These are phyloP conservation scores for Intellagama lesueurii DNA, from an alignment of 2,797 vertebrate genomes.

Conservation along the genomic window DNA sequence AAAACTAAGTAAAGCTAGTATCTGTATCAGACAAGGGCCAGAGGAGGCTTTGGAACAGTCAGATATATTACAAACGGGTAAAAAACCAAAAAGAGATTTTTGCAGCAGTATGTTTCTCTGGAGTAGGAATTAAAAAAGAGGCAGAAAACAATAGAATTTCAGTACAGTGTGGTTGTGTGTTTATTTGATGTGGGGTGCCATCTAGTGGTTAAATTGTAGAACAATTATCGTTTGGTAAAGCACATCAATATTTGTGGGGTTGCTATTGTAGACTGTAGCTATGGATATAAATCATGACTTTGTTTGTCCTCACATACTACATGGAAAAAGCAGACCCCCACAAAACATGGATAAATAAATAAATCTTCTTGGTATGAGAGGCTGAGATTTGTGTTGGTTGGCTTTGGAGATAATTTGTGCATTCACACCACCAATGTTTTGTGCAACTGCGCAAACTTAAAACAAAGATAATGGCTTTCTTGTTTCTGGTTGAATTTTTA, in stretches of 20 bases:
- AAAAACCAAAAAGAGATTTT: background rate
- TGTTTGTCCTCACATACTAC: background rate
- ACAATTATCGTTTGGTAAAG: background rate
- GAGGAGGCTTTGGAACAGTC: background rate
- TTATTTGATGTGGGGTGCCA: conserved; percentile 2
- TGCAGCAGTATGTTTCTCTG: background rate
- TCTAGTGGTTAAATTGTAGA: conserved; percentile 26
- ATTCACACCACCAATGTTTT: too few relatives aligned
- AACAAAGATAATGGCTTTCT: too few relatives aligned
- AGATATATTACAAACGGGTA: background rate
- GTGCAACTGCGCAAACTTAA: too few relatives aligned
- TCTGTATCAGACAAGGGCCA: background rate
- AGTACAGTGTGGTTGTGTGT: background rate
- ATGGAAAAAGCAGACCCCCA: background rate
- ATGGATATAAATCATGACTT: background rate
- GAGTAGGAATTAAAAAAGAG: background rate
- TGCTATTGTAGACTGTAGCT: background rate
- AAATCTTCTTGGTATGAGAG: too few relatives aligned
- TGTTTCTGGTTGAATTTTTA: too few relatives aligned
- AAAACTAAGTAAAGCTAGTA: background rate
- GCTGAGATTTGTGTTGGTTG: too few relatives aligned
- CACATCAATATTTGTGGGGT: too few relatives aligned
- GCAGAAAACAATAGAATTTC: background rate
- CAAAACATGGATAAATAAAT: too few relatives aligned
- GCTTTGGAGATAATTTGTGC: too few relatives aligned